Conservation (phyloP, 1,140 invertebrate species). For the Mercenaria mercenaria region DNA sequence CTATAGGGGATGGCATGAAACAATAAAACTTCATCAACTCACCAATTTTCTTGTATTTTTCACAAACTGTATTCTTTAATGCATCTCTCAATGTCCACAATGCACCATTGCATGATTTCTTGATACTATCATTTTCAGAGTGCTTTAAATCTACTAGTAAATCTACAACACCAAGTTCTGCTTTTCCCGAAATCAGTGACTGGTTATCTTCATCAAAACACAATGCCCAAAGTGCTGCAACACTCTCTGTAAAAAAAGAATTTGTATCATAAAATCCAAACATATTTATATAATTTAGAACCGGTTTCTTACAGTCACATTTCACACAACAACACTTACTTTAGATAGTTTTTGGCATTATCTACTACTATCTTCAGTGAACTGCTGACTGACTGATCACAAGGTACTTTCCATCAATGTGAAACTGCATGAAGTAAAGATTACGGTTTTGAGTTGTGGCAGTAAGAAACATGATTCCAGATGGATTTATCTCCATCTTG, state of each 20-base stretch:
- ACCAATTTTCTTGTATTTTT: slow-evolving; percentile 69
- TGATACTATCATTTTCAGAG: background rate
- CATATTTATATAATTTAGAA: background rate
- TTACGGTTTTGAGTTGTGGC: no score
- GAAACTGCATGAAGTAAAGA: no score
- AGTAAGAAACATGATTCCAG: no score
- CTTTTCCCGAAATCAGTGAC: slow-evolving; percentile 63
- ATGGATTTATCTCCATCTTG: no score
- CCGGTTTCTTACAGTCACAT: no score
- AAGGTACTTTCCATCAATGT: no score
- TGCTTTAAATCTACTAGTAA: slow-evolving; percentile 42
- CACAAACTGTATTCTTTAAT: slow-evolving; percentile 18
- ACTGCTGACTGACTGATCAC: no score
- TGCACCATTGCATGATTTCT: slow-evolving; percentile 68
- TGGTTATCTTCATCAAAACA: slow-evolving; percentile 74
- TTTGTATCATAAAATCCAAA: background rate
- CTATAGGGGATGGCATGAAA: no score
- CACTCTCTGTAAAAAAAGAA: slow-evolving; percentile 40
- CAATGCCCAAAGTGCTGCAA: slow-evolving; percentile 70
- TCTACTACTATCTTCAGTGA: no score
- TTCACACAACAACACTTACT: no score
- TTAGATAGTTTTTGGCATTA: no score
- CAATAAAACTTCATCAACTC: no score
- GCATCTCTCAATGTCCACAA: slow-evolving; percentile 71
- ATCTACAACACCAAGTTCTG: slow-evolving; percentile 54